phyloP scores from a whole-genome alignment of 2,888 invertebrate genomes.

The Nasonovia ribisnigri region DNA sequence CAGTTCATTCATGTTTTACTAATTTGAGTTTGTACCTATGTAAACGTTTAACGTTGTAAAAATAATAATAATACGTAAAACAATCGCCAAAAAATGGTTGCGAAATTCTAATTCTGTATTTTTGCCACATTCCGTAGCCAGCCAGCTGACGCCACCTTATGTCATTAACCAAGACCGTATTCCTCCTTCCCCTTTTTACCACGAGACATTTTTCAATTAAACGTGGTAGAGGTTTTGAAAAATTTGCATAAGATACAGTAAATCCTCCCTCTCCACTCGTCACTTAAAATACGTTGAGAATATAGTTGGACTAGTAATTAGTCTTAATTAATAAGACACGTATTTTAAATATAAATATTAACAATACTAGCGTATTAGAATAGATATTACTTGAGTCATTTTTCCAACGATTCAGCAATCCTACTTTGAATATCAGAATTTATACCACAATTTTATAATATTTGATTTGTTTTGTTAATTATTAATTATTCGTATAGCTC shows the following conservation, averaged over 20 bases:
- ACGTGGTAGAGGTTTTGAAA: neutral
- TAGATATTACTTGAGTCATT: neutral
- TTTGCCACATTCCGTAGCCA: slow-evolving; percentile 38
- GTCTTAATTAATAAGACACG: neutral
- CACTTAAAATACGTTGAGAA: neutral
- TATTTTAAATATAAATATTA: neutral
- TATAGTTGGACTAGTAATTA: neutral
- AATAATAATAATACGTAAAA: slow-evolving; percentile 17
- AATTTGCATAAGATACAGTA: neutral
- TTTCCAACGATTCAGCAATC: neutral
- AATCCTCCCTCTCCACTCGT: neutral
- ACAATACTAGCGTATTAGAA: neutral
- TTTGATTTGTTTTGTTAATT: neutral
- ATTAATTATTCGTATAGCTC: slow-evolving; percentile 17
- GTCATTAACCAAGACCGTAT: neutral
- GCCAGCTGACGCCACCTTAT: neutral
- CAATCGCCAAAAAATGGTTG: neutral
- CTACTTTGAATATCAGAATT: neutral
- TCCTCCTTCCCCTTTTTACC: neutral
- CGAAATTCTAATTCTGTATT: slow-evolving; percentile 49
- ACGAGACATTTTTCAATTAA: neutral
- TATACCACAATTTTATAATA: neutral
- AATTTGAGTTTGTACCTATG: neutral
- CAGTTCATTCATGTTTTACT: slow-evolving; percentile 10
- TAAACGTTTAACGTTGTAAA: neutral